Conservation (phyloP, 2,113 vertebrate genomes). For the Gallinago paraguaiae region DNA sequence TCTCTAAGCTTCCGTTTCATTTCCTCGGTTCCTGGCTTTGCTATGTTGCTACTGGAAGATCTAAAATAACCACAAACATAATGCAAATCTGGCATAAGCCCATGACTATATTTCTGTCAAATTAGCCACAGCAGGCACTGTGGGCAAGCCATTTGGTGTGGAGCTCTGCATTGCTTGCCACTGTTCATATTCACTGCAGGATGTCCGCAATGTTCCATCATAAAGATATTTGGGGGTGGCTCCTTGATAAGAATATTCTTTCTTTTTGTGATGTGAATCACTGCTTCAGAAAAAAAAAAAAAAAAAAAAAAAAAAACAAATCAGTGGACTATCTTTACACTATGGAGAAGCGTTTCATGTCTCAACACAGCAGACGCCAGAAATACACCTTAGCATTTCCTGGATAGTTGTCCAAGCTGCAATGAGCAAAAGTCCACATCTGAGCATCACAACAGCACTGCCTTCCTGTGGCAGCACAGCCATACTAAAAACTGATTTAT, state of each 20-base stretch:
- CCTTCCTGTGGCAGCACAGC: not conserved
- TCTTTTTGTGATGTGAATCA: not conserved
- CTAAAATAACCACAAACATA: not conserved
- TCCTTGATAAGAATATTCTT: not conserved
- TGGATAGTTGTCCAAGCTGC: not conserved
- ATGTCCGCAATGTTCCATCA: not conserved
- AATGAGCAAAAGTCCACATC: not conserved
- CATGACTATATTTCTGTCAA: not conserved
- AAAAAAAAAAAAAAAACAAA: too few species aligned
- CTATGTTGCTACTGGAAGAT: not conserved
- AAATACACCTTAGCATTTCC: not conserved
- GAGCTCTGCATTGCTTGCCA: not conserved
- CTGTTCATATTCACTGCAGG: not conserved
- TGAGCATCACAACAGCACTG: not conserved
- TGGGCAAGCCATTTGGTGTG: not conserved
- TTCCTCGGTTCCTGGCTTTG: not conserved
- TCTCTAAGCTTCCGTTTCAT: not conserved
- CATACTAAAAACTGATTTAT: not conserved
- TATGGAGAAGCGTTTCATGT: not conserved
- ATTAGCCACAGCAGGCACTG: not conserved
- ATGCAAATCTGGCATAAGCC: not conserved
- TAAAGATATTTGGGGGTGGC: not conserved
- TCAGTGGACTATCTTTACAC: not conserved
- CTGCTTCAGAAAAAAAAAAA: not conserved
- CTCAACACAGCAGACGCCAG: not conserved